phyloP scores from a whole-genome alignment of 2,797 vertebrate species.

The Pterois miles region DNA sequence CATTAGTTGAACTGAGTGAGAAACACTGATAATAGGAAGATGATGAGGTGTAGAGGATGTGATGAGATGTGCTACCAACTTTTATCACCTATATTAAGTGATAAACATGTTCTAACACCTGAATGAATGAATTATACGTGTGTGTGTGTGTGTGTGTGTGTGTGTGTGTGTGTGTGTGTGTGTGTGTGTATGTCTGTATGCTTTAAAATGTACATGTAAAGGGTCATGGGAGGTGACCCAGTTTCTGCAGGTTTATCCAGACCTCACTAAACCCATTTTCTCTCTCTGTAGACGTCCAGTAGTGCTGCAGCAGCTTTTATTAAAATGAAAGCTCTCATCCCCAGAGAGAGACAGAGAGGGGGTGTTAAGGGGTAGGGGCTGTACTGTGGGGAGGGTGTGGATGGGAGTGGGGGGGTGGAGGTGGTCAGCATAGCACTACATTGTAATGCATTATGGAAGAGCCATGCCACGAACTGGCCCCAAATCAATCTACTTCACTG shows the following conservation, averaged over 20 bases:
- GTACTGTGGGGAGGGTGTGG: background rate
- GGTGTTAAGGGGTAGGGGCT: background rate
- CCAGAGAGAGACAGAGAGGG: background rate
- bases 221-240: constrained; percentile 46
- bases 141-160: background rate
- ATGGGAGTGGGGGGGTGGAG: background rate
- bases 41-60: background rate
- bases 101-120: background rate
- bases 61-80: background rate
- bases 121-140: background rate
- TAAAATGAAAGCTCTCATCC: constrained; percentile 35
- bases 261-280: constrained; percentile 14
- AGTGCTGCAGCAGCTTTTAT: constrained; percentile 38
- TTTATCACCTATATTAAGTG: background rate
- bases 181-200: background rate
- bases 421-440: background rate
- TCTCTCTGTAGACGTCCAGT: constrained; percentile 1
- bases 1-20: constrained; percentile 6
- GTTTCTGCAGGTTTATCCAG: constrained; percentile 30
- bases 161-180: background rate
- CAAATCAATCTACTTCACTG: constrained; percentile 29
- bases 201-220: background rate
- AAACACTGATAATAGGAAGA: constrained; percentile 10
- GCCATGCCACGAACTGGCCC: background rate
- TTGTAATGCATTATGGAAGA: background rate